Base-by-base conservation (phyloP, 1,140 invertebrate species). In the Bemisia tabaci region DNA sequence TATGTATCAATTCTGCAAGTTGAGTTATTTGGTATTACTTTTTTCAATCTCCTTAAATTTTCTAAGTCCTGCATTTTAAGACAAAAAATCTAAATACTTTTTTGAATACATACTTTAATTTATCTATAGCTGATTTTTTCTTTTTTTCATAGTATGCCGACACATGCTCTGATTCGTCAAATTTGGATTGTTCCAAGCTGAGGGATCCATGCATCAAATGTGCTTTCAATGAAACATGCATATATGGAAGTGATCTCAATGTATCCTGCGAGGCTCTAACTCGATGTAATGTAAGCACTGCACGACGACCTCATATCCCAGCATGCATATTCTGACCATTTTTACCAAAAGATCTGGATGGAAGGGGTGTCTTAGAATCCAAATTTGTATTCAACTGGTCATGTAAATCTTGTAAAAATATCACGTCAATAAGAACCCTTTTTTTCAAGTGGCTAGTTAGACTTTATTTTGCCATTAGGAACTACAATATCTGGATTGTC, bases 201-300 rank as follows among this genome's bases (percentile, higher is more conserved):
- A 65, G 64, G 22, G 62, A 65, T 48, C 69, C 72, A 22, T 73
- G 72, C 64, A 72, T 73, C 12, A 64, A 26, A 24, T 74, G 72
- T 70, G 23, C 59, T n/a, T 69, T 71, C 39, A 72, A 72, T 68
- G 64, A 68, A 25, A 64, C 71, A 11, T 74, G 73, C 60, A 65
- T 71, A 21, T 74, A 74, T 71, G 73, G 73, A 1, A 67, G 67
- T 27, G 23, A 64, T 59, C 68, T 68, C 22, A 71, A 70, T 21
- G 71, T 68, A 22, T 70, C 59, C 12, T 74, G 73, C 63, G 67
- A 63, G 22, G 69, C 71, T 2, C 62, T 66, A 24, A 62, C 59
- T 24, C 58, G 66, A 58, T 73, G 72, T 60, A 27, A 63, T 33
- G 72, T 73, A 65, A 65, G 26, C 21, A 59, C 1, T 26, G 59